Conservation (phyloP, 1,140 invertebrate species). For the Atta texana region DNA sequence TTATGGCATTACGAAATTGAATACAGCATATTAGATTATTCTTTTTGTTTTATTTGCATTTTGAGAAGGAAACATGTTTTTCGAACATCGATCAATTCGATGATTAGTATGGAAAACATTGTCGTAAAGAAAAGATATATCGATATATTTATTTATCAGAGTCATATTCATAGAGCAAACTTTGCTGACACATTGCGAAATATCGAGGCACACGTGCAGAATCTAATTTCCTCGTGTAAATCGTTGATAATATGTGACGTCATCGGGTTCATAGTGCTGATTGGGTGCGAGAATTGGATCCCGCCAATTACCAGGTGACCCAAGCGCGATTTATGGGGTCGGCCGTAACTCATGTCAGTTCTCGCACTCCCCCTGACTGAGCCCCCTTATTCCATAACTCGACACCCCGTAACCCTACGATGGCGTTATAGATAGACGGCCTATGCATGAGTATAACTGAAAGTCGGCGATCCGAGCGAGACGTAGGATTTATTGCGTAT, state of each 20-base stretch:
- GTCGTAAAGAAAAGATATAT: background rate
- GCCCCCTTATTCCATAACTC: conserved; percentile 77
- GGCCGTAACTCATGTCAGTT: conserved; percentile 79
- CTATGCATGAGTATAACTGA: conserved; percentile 60
- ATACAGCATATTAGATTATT: background rate
- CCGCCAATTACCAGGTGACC: conserved; percentile 82
- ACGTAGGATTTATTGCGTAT: conserved; percentile 74
- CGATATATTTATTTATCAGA: background rate
- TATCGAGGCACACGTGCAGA: conserved; percentile 51
- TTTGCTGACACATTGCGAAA: background rate
- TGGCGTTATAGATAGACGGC: conserved; percentile 57
- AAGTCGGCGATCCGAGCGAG: conserved; percentile 58
- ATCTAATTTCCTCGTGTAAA: conserved; percentile 82
- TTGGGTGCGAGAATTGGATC: conserved; percentile 83
- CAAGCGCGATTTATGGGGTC: conserved; percentile 82
- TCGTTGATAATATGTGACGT: conserved; percentile 81
- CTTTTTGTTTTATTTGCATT: background rate
- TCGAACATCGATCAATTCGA: too few species aligned
- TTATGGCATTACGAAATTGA: conserved; percentile 22
- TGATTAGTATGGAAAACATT: background rate
- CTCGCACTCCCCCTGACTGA: conserved; percentile 64
- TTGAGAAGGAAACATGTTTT: background rate
- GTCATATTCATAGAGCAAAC: background rate
- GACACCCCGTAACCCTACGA: conserved; percentile 70
- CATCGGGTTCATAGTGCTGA: conserved; percentile 78